These are phyloP conservation scores for Epirrhoe tristata DNA, from an alignment of 2,888 invertebrate genomes.

Conservation along the genomic window DNA sequence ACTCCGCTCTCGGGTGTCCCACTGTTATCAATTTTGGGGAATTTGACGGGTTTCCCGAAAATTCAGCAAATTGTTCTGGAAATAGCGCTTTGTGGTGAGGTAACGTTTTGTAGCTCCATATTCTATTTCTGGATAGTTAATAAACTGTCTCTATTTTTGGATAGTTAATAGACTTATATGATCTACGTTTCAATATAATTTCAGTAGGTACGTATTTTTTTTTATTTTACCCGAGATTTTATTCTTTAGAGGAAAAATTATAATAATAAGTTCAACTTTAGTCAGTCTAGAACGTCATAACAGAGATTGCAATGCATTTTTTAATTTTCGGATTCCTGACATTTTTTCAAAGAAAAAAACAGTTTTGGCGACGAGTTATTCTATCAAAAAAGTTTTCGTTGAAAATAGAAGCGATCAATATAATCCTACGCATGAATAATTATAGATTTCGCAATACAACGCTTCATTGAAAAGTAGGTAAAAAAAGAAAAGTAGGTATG, in stretches of 20 bases:
- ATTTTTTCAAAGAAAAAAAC: background rate
- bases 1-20: conserved; percentile 48
- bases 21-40: conserved; percentile 50
- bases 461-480: background rate
- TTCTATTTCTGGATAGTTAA: too few relatives aligned
- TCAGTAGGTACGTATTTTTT: too few relatives aligned
- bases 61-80: conserved; percentile 11
- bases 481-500: too few relatives aligned
- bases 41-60: conserved; percentile 49
- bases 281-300: too few relatives aligned
- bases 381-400: background rate
- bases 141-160: too few relatives aligned
- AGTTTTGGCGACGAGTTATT: background rate
- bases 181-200: too few relatives aligned
- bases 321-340: background rate
- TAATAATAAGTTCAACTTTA: too few relatives aligned
- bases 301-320: background rate
- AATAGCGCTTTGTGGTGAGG: conserved; percentile 1
- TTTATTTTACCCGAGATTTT: too few relatives aligned
- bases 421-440: background rate
- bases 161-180: too few relatives aligned
- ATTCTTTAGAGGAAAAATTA: too few relatives aligned
- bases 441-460: background rate
- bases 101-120: background rate
- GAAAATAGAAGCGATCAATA: background rate